phyloP scores from a whole-genome alignment of 1,140 invertebrate species.

The Sarcophaga bullata region DNA sequence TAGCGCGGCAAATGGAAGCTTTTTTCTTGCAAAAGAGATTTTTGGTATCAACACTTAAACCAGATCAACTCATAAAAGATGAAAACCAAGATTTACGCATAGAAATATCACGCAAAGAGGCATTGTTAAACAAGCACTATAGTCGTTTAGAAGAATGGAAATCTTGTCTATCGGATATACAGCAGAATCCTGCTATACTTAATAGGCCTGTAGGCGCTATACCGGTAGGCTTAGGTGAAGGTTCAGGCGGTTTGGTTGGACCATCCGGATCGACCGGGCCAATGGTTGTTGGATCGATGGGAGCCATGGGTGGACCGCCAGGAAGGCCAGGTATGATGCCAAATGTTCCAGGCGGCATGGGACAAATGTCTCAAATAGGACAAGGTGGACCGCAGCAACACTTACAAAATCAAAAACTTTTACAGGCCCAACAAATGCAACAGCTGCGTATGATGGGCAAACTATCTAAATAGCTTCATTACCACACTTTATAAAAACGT shows the following conservation, averaged over 20 bases:
- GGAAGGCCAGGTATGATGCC: slow-evolving; percentile 23
- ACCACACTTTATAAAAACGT: no score
- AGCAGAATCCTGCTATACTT: slow-evolving; percentile 65
- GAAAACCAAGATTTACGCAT: slow-evolving; percentile 86
- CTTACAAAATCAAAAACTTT: slow-evolving; percentile 60
- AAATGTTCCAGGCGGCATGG: slow-evolving; percentile 48
- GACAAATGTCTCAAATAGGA: slow-evolving; percentile 50
- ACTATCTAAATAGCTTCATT: slow-evolving; percentile 45
- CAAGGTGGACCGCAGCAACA: slow-evolving; percentile 66
- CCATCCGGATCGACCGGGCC: slow-evolving; percentile 47
- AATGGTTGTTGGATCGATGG: slow-evolving; percentile 65
- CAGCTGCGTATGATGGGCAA: slow-evolving; percentile 66
- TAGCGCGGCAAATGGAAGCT: slow-evolving; percentile 91
- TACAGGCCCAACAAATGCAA: slow-evolving; percentile 68
- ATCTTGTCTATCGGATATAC: slow-evolving; percentile 79
- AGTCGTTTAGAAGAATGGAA: slow-evolving; percentile 93
- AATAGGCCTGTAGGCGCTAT: slow-evolving; percentile 50
- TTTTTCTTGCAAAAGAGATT: slow-evolving; percentile 94
- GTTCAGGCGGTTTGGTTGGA: slow-evolving; percentile 47
- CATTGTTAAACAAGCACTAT: slow-evolving; percentile 87
- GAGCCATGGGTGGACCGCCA: slow-evolving; percentile 45
- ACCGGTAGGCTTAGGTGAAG: background rate
- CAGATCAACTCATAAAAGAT: slow-evolving; percentile 91
- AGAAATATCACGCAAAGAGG: slow-evolving; percentile 87
- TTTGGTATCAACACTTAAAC: slow-evolving; percentile 88